Base-by-base conservation (phyloP, 1,140 invertebrate genomes). In the Palaemon carinicauda region DNA sequence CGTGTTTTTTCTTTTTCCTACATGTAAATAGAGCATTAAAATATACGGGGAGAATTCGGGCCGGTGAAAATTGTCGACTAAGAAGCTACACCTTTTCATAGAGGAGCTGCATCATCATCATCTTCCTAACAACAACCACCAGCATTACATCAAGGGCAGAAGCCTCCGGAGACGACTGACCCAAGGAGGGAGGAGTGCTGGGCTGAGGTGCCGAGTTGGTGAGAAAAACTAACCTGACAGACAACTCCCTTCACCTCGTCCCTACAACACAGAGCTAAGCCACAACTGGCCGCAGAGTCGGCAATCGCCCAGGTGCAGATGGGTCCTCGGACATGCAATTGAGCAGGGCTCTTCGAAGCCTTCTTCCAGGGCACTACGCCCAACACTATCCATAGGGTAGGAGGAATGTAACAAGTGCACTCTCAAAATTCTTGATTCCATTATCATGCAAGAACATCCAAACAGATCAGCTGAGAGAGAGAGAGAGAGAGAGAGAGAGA, bases 191-290 rank as follows among this genome's bases (percentile, higher is more conserved):
- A 27, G 56, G 56, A 60, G 56, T 21, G 56, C 14, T 24, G n/a
- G 65, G 65, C 21, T 31, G 65, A 69, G 65, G 65, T 69, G 65
- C 65, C 65, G 65, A 69, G 65, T 69, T 69, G 65, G 65, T 69
- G 65, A 69, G 65, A 69, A 69, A 69, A 69, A 69, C 65, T 69
- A 69, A 69, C 65, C 65, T 69, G 65, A 69, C 65, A 69, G 65
- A 69, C 65, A 69, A 69, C 65, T 69, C 65, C 65, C 60, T 31
- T 31, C 65, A 31, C 65, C n/a, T 24, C 24, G 15, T 69, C 24
- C 24, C 9, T 15, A 31, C 24, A 69, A 69, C 24, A 69, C 24
- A n/a, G 65, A 69, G 65, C 65, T 69, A 24, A 24, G 14, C 65
- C 65, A 69, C 65, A 27, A 41, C 65, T 69, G 65, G 24, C 29